A percentile compares a stretch with the other conserved stretches of the same genome.
Evolutionary conservation across 1,140 invertebrate species (phyloP).

Genomic region (Piezodorus guildinii): DNA sequence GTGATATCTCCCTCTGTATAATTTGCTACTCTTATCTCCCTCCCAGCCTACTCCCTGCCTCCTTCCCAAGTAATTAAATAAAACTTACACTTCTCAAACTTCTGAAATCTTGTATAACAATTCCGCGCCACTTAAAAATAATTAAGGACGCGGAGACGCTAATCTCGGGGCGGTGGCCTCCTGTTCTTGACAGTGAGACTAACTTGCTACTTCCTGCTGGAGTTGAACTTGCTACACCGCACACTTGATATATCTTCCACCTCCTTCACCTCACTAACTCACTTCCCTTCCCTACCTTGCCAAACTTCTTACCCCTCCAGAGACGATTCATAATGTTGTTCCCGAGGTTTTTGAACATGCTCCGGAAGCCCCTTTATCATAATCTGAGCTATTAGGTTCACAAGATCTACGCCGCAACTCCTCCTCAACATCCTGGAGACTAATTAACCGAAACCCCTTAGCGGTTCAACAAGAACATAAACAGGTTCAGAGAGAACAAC

Average conservation of each 20-base stretch:
- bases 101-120: slow-evolving; percentile 22
- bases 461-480: too few relatives aligned
- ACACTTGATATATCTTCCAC: not conserved
- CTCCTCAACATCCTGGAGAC: too few relatives aligned
- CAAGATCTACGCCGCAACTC: too few relatives aligned
- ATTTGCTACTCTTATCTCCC: not conserved
- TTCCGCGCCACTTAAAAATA: slow-evolving; percentile 24
- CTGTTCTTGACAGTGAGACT: not conserved
- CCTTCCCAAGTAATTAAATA: slow-evolving; percentile 21
- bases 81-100: slow-evolving; percentile 15
- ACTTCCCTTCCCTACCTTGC: not conserved
- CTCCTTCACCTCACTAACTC: not conserved
- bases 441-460: too few relatives aligned
- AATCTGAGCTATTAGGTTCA: too few relatives aligned
- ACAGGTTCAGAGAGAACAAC: too few relatives aligned
- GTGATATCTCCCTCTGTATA: not conserved
- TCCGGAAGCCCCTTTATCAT: too few relatives aligned
- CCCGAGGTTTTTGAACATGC: too few relatives aligned
- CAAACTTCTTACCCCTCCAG: too few relatives aligned
- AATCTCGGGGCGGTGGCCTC: not conserved
- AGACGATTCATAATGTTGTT: too few relatives aligned
- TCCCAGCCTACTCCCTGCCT: not conserved
- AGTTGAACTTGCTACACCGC: not conserved
- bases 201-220: slow-evolving; percentile 1
- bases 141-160: slow-evolving; percentile 6